Evolutionary conservation across 2,113 vertebrate species (phyloP).

Genomic region (Mustelus asterias): DNA sequence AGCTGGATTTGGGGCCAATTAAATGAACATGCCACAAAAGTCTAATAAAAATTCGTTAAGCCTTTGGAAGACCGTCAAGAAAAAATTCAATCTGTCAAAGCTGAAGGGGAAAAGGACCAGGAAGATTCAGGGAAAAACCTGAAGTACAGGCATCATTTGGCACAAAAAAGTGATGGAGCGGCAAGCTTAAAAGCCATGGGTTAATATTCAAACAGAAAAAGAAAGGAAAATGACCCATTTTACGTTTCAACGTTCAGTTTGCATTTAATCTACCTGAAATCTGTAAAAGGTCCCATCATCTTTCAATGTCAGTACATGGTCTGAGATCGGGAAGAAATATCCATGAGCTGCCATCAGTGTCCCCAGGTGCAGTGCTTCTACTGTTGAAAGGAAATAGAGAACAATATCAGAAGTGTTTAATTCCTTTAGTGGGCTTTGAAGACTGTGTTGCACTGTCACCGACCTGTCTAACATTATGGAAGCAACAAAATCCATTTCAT

Average conservation of each 20-base stretch:
- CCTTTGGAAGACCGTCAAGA: not conserved
- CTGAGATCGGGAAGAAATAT: slow-evolving; percentile 97
- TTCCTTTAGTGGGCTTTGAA: slow-evolving; percentile 27
- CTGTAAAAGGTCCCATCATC: slow-evolving; percentile 96
- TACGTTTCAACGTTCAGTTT: not conserved
- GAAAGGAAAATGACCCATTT: not conserved
- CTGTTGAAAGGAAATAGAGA: slow-evolving; percentile 54
- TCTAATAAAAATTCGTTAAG: not conserved
- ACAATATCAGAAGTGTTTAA: slow-evolving; percentile 36
- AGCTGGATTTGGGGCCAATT: not conserved
- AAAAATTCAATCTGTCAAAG: not conserved
- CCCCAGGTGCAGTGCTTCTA: slow-evolving; percentile 90
- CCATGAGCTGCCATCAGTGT: slow-evolving; percentile 94
- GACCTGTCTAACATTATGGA: not conserved
- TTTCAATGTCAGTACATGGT: slow-evolving; percentile 91
- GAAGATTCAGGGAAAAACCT: not conserved
- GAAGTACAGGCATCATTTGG: not conserved
- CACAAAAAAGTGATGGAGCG: not conserved
- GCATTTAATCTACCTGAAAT: slow-evolving; percentile 70
- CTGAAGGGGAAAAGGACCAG: no score
- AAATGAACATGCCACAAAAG: not conserved
- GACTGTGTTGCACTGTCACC: not conserved
- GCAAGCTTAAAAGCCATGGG: not conserved
- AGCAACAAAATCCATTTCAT: not conserved
- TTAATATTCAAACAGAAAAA: not conserved